Conservation (phyloP, 2,797 vertebrate genomes). For the Lutra lutra region DNA sequence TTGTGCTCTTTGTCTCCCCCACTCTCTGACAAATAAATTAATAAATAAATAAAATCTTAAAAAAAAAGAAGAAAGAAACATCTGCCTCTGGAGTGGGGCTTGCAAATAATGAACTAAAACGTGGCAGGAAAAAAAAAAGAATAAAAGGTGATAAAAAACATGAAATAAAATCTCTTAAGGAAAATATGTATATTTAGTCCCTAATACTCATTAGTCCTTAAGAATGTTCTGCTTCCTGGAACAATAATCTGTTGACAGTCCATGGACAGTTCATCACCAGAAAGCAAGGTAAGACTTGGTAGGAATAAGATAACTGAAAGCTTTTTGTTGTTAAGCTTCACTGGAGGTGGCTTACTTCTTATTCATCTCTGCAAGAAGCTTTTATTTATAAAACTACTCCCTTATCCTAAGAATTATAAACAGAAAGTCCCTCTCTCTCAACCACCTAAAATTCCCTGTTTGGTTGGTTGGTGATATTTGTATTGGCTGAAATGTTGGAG, state of each 20-base stretch:
- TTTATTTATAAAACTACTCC: constrained; percentile 33
- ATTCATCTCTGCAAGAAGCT: background rate
- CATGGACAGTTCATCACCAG: background rate
- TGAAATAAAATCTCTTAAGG: background rate
- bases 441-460: background rate
- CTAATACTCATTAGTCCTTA: background rate
- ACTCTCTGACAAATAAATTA: background rate
- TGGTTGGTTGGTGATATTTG: background rate
- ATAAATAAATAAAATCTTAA: background rate
- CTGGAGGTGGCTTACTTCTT: background rate
- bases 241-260: constrained; percentile 1
- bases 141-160: background rate
- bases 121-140: background rate
- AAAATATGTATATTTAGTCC: background rate
- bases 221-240: constrained; percentile 18
- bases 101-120: constrained; percentile 38
- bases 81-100: background rate
- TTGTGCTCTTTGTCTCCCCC: background rate
- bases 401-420: constrained; percentile 41
- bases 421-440: background rate
- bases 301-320: background rate
- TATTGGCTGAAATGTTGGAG: background rate
- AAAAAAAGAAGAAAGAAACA: background rate
- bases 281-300: background rate
- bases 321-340: background rate